Percentiles rank a stretch among this genome's conserved stretches.
Evolutionary conservation across 2,888 invertebrate genomes (phyloP).

Genomic region (Oligia fasciuncula): DNA sequence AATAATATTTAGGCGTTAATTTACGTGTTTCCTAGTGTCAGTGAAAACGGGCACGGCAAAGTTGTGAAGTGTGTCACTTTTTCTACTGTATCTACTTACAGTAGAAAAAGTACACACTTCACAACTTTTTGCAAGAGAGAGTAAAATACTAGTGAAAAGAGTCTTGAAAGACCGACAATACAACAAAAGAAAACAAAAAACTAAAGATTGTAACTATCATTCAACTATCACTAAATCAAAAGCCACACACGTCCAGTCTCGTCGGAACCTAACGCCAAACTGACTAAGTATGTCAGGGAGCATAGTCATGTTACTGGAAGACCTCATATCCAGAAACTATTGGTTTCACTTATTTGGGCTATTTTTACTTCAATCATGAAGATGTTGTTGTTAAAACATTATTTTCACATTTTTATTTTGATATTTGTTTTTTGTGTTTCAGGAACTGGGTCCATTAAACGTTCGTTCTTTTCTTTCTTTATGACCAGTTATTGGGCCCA

Average conservation of each 20-base stretch:
- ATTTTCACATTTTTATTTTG: not conserved
- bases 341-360: constrained; percentile 20
- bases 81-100: too few relatives aligned
- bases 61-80: too few relatives aligned
- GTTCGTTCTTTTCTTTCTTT: not conserved
- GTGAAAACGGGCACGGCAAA: not conserved
- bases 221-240: constrained; percentile 54
- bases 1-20: not conserved
- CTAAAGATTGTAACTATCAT: constrained; percentile 39
- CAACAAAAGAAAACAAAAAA: constrained; percentile 4
- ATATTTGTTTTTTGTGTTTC: not conserved
- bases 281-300: constrained; percentile 31
- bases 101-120: not conserved
- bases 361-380: not conserved
- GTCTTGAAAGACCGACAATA: not conserved
- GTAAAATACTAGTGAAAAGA: not conserved
- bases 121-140: not conserved
- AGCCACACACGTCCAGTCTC: constrained; percentile 50
- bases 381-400: not conserved
- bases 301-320: constrained; percentile 27
- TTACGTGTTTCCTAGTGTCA: not conserved
- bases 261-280: constrained; percentile 31
- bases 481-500: not conserved
- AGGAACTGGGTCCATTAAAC: not conserved
- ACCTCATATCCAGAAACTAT: constrained; percentile 35